Conservation (phyloP, 2,113 vertebrate species). For the Hiodon alosoides region DNA sequence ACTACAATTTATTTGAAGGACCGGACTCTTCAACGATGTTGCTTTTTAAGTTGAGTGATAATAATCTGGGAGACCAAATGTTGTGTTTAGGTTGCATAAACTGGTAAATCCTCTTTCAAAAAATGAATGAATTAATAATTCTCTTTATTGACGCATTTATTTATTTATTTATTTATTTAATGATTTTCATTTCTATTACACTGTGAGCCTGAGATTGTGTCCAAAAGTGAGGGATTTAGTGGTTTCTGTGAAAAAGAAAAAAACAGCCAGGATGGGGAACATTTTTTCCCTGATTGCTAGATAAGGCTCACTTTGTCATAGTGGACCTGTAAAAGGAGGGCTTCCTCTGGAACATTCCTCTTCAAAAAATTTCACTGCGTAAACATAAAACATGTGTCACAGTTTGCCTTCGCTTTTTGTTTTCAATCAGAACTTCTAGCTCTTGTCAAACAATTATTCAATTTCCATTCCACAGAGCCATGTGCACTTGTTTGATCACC, state of each 20-base stretch:
- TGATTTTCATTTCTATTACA: neutral
- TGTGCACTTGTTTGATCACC: no score
- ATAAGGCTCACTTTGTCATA: neutral
- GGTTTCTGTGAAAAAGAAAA: neutral
- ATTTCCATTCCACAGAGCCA: no score
- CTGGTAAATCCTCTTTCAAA: constrained; percentile 1
- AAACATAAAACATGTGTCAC: neutral
- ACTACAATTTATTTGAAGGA: constrained; percentile 13
- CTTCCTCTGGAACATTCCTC: neutral
- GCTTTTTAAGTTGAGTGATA: neutral
- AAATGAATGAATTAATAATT: neutral
- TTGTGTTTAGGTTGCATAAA: constrained; percentile 8
- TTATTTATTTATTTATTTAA: neutral
- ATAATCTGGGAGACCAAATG: neutral
- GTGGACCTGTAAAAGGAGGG: neutral
- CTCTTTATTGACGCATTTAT: no score
- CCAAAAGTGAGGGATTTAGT: neutral
- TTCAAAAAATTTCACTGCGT: neutral
- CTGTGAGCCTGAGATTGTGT: constrained; percentile 11
- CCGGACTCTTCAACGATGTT: neutral
- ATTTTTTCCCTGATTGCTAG: neutral
- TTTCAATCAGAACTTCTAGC: no score
- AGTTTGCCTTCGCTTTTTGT: no score
- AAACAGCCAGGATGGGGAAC: neutral
- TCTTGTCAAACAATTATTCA: no score